phyloP scores from a whole-genome alignment of 2,113 vertebrate genomes.

The Pongo abelii region DNA sequence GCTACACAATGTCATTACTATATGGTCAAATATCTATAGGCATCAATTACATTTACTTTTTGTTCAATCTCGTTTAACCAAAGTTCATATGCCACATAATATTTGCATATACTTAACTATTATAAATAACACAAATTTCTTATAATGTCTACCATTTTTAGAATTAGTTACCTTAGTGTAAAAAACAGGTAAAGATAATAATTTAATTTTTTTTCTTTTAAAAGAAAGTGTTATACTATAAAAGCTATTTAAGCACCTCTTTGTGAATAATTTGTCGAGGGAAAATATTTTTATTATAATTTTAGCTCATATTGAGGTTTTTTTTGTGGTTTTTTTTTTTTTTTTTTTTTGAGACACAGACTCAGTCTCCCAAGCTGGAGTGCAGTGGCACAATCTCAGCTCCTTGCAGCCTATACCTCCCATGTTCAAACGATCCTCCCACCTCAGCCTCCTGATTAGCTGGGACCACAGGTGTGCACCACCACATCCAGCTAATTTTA shows the following conservation, averaged over 20 bases:
- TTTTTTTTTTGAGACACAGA: no score
- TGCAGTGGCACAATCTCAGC: no score
- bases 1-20: not conserved
- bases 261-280: slow-evolving; percentile 14
- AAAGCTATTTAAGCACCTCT: slow-evolving; percentile 21
- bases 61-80: not conserved
- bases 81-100: not conserved
- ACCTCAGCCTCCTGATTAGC: no score
- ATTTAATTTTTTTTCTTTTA: not conserved
- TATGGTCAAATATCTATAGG: not conserved
- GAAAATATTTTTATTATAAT: not conserved
- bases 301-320: not conserved
- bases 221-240: not conserved
- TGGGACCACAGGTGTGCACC: no score
- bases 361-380: no score
- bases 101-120: not conserved
- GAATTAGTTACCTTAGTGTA: not conserved
- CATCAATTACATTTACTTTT: not conserved
- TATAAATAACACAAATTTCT: not conserved
- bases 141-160: not conserved
- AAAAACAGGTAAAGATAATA: not conserved
- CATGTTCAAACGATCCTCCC: no score
- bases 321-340: no score
- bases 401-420: no score
- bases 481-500: no score